Evolutionary conservation across 2,888 invertebrate species (phyloP), one percentile per base, ranked within the genome.

Genomic region (Caradrina kadenii): DNA sequence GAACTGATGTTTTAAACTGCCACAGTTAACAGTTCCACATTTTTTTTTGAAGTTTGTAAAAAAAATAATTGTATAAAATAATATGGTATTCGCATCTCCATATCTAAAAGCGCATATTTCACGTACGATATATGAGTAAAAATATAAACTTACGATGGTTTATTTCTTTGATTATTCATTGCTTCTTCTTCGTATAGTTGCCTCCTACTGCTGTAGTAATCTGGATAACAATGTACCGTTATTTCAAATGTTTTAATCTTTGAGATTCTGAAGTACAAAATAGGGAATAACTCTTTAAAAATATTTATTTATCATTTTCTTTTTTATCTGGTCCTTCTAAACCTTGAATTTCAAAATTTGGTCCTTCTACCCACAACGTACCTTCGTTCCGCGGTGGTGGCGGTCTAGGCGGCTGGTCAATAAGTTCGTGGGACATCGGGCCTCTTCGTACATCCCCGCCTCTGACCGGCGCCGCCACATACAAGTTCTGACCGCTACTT

Each of bases 391-490:
- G 96, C 0, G 98, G 98, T 5, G 98, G 98, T 5, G 98, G 98
- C 17, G 98, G 98, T 80, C 98, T 93, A 0, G 98, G 98, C 26
- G 98, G 98, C 83, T 97, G 97, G 10, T 97, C 97, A 35, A 89
- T 56, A 10, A 50, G 88, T 22, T 97, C 97, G 71, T 86, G 88
- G 13, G 87, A 81, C 85, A 89, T 84, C 56, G 97, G 97, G 22
- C 89, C 89, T 48, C 93, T 59, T 66, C 90, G 75, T 68, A 80
- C 79, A 15, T 90, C 91, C 69, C 87, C 95, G 21, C 96, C 91
- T 0, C 96, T 94, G 84, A 98, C 98, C 0, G 99, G 99, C 4
- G 98, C 98, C 86, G 99, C 98, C 53, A 99, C 99, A 91, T 99
- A 99, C 63, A 99, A 93, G 93, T 99, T 99, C 93, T 99, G 99